A percentile compares a stretch with the other conserved stretches of the same genome.
These are phyloP conservation scores for Microctonus aethiopoides DNA, from an alignment of 2,888 invertebrate species.

Conservation along the genomic window DNA sequence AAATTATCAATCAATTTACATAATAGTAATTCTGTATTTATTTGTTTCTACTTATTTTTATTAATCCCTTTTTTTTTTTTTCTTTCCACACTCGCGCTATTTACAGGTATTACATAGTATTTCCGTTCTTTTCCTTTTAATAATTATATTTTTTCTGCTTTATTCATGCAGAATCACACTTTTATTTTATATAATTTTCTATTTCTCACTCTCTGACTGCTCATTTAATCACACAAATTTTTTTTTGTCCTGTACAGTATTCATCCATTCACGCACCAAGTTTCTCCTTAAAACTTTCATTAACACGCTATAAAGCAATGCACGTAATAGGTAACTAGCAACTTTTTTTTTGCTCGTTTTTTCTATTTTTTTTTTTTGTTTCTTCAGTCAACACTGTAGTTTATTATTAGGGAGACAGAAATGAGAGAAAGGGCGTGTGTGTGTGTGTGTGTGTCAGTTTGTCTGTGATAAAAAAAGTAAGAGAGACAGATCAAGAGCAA, in stretches of 20 bases:
- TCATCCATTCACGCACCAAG: too few relatives aligned
- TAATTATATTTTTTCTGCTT: background rate
- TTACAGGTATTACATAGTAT: conserved; percentile 64
- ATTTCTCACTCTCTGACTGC: background rate
- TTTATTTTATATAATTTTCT: background rate
- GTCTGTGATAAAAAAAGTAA: too few relatives aligned
- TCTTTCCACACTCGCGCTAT: conserved; percentile 51
- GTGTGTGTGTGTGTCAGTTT: too few relatives aligned
- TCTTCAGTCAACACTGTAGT: too few relatives aligned
- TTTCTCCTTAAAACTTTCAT: too few relatives aligned
- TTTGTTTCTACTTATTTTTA: conserved; percentile 44
- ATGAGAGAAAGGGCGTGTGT: too few relatives aligned
- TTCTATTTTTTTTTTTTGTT: too few relatives aligned
- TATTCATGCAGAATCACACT: background rate
- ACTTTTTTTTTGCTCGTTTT: too few relatives aligned
- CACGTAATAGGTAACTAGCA: too few relatives aligned
- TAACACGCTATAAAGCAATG: too few relatives aligned
- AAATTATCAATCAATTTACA: conserved; percentile 62
- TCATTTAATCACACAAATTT: background rate
- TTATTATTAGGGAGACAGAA: too few relatives aligned
- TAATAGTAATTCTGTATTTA: conserved; percentile 50
- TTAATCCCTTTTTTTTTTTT: conserved; percentile 9
- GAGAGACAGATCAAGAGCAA: too few relatives aligned
- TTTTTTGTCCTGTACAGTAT: background rate
- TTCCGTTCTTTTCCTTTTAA: conserved; percentile 38